Conservation (phyloP, 1,140 invertebrate genomes). For the Neodiprion fabricii region DNA sequence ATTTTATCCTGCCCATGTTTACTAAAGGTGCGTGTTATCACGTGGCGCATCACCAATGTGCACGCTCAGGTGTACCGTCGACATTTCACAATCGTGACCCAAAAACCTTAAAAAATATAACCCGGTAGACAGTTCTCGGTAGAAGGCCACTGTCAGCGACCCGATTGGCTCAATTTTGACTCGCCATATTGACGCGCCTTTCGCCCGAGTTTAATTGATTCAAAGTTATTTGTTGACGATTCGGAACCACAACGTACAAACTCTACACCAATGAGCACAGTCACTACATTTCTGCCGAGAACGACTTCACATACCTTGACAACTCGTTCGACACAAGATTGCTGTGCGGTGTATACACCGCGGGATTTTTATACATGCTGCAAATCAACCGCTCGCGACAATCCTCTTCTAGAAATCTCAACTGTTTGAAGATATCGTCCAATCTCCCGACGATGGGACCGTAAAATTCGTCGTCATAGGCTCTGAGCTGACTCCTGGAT, state of each 20-base stretch:
- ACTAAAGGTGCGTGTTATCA: background rate
- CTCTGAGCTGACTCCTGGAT: background rate
- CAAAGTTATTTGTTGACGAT: background rate
- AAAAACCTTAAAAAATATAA: conserved; percentile 6
- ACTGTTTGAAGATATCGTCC: conserved; percentile 73
- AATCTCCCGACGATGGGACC: conserved; percentile 77
- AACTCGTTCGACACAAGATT: conserved; percentile 83
- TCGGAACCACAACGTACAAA: background rate
- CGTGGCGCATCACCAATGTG: background rate
- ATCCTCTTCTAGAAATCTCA: conserved; percentile 71
- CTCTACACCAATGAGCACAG: background rate
- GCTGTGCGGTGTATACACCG: conserved; percentile 79
- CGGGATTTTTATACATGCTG: conserved; percentile 81
- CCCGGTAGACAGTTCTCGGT: background rate
- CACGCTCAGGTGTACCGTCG: background rate
- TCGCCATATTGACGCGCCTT: background rate
- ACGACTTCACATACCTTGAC: conserved; percentile 72
- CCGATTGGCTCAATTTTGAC: conserved; percentile 47
- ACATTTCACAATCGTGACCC: background rate
- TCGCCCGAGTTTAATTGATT: conserved; percentile 1
- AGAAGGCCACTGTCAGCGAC: conserved; percentile 29
- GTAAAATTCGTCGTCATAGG: conserved; percentile 75
- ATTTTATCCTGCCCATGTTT: background rate
- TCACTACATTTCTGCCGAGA: background rate
- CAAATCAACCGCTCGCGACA: conserved; percentile 81